Percentiles rank a stretch among this genome's conserved stretches.
Conservation (phyloP, 2,797 vertebrate species). For the Melanotaenia pygmaea region DNA sequence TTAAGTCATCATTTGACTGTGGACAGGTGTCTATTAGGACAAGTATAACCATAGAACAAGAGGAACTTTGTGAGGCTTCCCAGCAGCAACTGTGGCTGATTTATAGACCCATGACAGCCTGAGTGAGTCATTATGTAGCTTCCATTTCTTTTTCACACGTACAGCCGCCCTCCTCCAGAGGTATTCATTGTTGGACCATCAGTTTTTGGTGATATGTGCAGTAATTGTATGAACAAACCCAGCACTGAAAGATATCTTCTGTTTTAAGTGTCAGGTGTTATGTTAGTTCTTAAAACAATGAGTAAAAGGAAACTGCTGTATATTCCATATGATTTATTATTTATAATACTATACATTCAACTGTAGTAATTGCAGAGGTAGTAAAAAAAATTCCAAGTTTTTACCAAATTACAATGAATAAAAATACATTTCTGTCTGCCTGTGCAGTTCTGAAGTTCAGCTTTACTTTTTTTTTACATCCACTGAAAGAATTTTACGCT, state of each 20-base stretch:
- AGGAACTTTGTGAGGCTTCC: slow-evolving; percentile 41
- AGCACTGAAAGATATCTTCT: slow-evolving; percentile 15
- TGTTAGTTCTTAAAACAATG: not conserved
- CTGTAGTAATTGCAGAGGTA: not conserved
- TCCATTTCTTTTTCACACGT: slow-evolving; percentile 48
- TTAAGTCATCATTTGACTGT: slow-evolving; percentile 48
- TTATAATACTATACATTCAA: not conserved
- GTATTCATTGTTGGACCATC: slow-evolving; percentile 26
- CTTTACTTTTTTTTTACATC: not conserved
- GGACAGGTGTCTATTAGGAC: slow-evolving; percentile 55
- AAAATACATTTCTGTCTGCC: not conserved
- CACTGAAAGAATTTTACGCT: not conserved
- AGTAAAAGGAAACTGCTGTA: not conserved
- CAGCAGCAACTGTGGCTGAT: slow-evolving; percentile 50
- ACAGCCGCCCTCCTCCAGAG: slow-evolving; percentile 23
- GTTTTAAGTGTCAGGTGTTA: slow-evolving; percentile 12
- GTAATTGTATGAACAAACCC: slow-evolving; percentile 25
- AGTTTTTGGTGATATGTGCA: slow-evolving; percentile 32
- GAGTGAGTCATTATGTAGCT: slow-evolving; percentile 55
- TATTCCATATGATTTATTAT: not conserved
- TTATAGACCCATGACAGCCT: slow-evolving; percentile 40
- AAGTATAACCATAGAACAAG: slow-evolving; percentile 28
- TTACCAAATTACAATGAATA: not conserved
- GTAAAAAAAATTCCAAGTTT: not conserved
- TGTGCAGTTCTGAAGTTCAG: not conserved